phyloP scores from a whole-genome alignment of 2,797 vertebrate genomes.

The Notamacropus eugenii region DNA sequence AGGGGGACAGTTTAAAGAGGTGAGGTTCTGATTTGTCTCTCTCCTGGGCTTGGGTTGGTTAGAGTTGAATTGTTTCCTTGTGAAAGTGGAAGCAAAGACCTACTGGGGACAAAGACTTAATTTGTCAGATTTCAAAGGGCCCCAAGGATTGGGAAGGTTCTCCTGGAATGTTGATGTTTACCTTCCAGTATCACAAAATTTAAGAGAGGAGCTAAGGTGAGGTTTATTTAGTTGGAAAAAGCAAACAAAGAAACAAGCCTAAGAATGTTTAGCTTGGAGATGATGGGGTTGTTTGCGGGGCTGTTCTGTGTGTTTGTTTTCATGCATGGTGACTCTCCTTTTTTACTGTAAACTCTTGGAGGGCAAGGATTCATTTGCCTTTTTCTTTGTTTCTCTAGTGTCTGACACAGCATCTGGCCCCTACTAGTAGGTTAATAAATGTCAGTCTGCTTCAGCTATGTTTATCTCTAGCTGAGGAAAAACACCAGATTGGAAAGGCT shows the following conservation, averaged over 20 bases:
- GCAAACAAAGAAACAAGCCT: background rate
- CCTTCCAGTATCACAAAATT: background rate
- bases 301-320: background rate
- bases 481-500: background rate
- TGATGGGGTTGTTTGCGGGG: background rate
- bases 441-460: background rate
- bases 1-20: constrained; percentile 11
- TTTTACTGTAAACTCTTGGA: background rate
- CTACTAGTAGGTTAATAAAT: background rate
- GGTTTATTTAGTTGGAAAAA: background rate
- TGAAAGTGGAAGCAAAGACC: background rate
- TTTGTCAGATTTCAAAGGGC: background rate
- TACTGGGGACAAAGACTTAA: background rate
- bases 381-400: background rate
- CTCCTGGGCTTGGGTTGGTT: background rate
- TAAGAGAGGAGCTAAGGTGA: background rate
- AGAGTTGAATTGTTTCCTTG: background rate
- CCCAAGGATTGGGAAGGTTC: background rate
- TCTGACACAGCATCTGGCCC: background rate
- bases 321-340: background rate
- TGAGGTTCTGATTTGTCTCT: constrained; percentile 43
- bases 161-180: background rate
- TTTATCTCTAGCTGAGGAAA: background rate
- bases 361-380: background rate
- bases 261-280: background rate